Evolutionary conservation across 2,797 vertebrate species (phyloP).

Genomic region (Morus bassanus): DNA sequence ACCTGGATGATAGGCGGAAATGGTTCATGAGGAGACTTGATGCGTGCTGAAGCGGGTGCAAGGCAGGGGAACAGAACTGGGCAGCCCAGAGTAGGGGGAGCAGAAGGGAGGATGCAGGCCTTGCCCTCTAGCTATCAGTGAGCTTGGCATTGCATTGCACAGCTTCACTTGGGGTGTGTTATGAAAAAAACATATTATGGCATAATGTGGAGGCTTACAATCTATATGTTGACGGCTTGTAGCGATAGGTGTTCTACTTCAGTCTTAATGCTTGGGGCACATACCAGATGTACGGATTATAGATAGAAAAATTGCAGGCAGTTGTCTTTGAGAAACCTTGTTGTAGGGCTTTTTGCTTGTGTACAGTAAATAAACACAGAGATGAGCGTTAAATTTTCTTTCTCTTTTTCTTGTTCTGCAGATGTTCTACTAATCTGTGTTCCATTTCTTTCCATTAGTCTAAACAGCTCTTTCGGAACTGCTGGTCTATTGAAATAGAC

Average conservation of each 20-base stretch:
- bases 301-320: background rate
- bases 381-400: background rate
- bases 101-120: background rate
- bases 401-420: background rate
- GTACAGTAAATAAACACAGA: background rate
- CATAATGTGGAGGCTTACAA: background rate
- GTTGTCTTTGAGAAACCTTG: background rate
- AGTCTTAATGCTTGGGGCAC: background rate
- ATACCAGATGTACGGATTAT: background rate
- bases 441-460: background rate
- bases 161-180: background rate
- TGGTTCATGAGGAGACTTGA: background rate
- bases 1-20: background rate
- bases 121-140: background rate
- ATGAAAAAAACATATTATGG: background rate
- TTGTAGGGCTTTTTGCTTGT: background rate
- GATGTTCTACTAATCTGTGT: background rate
- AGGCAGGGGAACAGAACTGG: background rate
- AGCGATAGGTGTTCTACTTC: background rate
- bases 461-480: background rate
- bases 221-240: background rate
- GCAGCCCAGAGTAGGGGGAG: background rate
- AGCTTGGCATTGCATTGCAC: fast-evolving
- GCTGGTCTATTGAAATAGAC: background rate
- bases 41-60: background rate